Evolutionary conservation across 2,888 invertebrate genomes (phyloP), one percentile per base, ranked within the genome.

Genomic region (Trachelus tabidus): DNA sequence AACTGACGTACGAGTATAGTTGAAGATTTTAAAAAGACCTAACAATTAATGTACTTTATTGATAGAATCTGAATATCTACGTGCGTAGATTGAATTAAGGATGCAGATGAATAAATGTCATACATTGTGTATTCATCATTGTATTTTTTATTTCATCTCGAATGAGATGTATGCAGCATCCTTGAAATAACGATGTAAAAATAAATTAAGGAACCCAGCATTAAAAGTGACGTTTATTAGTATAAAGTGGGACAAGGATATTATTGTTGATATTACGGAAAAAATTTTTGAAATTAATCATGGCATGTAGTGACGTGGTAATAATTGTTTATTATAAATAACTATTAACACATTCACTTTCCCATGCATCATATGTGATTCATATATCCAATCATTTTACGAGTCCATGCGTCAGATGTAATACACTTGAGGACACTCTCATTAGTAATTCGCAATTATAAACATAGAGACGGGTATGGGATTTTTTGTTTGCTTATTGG

Each of bases 301-400:
- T 56, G 2, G 56, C 40, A 2, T 56, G 56, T 56, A 56, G 56
- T 34, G 71, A 71, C 23, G 71, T 31, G 31, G 71, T 71, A 71
- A 71, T 71, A 89, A 88, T 88, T 80, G 85, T 89, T 89, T 89
- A 88, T 89, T 89, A 89, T 87, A 89, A 89, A 89, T 87, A 88
- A 88, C 87, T 88, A 87, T 88, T 85, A 86, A 88, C 87, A 87
- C 85, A 85, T 86, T 87, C 83, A 84, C 83, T 83, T 80, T 83
- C 84, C 79, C 86, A 85, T 87, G 85, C 87, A 88, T 71, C 71
- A 71, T 33, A 71, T 23, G 71, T 31, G 71, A 71, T 71, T 71
- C 71, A 71, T 34, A 34, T 87, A 81, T 77, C 75, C 80, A 83
- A 69, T 78, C 37, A 75, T 73, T 79, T 79, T 79, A 79, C 75